Base-by-base conservation (phyloP, 2,888 invertebrate genomes). In the Trimorus sp. region DNA sequence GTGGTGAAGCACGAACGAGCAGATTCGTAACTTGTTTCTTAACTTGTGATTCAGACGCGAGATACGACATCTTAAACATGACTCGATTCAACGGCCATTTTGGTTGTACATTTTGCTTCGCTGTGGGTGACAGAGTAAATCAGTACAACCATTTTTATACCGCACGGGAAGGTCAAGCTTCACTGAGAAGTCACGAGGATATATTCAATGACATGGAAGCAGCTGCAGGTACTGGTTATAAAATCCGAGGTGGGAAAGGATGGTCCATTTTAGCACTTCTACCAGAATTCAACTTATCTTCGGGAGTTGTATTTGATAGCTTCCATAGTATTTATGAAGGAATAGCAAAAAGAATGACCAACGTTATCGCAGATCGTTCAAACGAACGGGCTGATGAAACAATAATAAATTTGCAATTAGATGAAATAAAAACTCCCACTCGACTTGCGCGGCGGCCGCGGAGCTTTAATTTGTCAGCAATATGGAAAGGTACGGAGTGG, bases 401-500 rank as follows among this genome's bases (percentile, higher is more conserved):
- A 26, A 6, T 71, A 7, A 71, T 62, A 8, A 14, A 71, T 15
- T 15, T 62, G 15, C 60, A 15, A 36, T 42, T 71, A 5, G 16
- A 16, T 11, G 48, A 36, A 7, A 54, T 73, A 26, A 1, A 36
- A 36, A 62, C 62, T 1, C 71, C 71, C 2, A 62, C 71, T 11
- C 53, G 62, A 26, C 36, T 62, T 15, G 15, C 71, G 16, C 62
- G 62, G 3, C 71, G 54, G 3, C 45, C 70, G 7, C 60, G 60
- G 7, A 48, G 36, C 26, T 48, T 62, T 7, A 48, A 36, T 7
- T 7, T 48, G 12, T 36, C 48, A 62, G 7, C 8, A 37, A 1
- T 49, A 12, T 79, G 79, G 82, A 82, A 75, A 60, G 74, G 66
- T 8, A 53, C 60, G 16, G 82, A 82, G 60, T 75, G 70, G 68